Evolutionary conservation across 2,113 vertebrate genomes (phyloP).

Genomic region (Odontophorus gujanensis): DNA sequence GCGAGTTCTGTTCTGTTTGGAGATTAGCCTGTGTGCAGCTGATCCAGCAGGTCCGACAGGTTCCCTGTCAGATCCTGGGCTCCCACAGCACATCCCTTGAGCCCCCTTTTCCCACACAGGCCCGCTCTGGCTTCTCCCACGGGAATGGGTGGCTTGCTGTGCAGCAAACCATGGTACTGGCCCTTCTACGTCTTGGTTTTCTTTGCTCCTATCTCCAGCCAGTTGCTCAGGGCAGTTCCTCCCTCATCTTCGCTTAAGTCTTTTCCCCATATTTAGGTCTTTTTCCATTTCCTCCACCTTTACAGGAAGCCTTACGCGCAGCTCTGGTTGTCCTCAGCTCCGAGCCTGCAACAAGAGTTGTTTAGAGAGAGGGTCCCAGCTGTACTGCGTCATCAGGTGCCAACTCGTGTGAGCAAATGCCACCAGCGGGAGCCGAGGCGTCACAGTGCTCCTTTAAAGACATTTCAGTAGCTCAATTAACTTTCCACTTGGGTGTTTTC

Average conservation of each 20-base stretch:
- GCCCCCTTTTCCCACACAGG: neutral
- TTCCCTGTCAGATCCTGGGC: slow-evolving; percentile 33
- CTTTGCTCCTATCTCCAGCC: neutral
- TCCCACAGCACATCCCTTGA: slow-evolving; percentile 6
- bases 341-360: fast-evolving
- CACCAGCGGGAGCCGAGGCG: slow-evolving; percentile 49
- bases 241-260: neutral
- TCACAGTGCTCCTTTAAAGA: slow-evolving; percentile 47
- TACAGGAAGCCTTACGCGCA: neutral
- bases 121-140: neutral
- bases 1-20: neutral
- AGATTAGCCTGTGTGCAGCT: neutral
- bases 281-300: neutral
- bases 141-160: slow-evolving; percentile 14
- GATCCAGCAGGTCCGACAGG: slow-evolving; percentile 63
- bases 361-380: neutral
- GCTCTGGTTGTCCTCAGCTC: neutral
- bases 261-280: neutral
- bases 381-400: neutral
- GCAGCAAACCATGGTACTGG: neutral
- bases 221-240: neutral
- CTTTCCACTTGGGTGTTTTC: slow-evolving; percentile 59
- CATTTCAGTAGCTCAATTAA: slow-evolving; percentile 62
- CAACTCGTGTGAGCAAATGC: slow-evolving; percentile 28
- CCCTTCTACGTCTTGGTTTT: neutral